Evolutionary conservation across 2,888 invertebrate species (phyloP), one percentile per base, ranked within the genome.

Genomic region (Nipponacmea schrenckii): DNA sequence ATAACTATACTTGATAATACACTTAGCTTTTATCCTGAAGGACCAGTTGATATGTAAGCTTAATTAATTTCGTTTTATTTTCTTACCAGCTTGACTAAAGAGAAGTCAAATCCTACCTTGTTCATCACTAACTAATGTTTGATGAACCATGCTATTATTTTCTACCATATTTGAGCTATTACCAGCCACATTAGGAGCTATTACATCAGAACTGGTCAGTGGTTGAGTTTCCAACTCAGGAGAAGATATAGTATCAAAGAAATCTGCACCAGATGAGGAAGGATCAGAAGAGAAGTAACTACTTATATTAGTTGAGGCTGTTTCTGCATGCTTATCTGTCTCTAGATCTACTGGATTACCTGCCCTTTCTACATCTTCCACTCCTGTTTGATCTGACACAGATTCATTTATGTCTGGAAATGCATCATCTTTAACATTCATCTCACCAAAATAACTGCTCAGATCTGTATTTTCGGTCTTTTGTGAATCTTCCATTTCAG

Each of bases 241-340:
- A 39, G 39, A 8, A 63, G 74, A 74, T 10, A 81, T 64, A n/a
- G 79, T 75, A 64, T 79, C 81, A 77, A 83, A 83, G 73, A 84
- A 77, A 71, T 80, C 75, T 46, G 74, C 76, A 24, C 77, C 79
- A 71, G 79, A 79, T 63, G 82, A 80, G 44, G 64, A 48, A 20
- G 65, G 64, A 63, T 74, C 76, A 20, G 72, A 69, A 46, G 75
- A 76, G 78, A 85, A 85, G 68, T 85, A 85, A 74, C 83, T 84
- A 75, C 84, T 85, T 17, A 84, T 44, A 20, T 27, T 46, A 39
- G 70, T 46, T 66, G 65, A 26, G 39, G 46, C 10, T 26, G 10
- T 31, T 65, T 44, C 67, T 46, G 65, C 17, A 27, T 31, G 26
- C 39, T 39, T 39, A 39, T 39, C 39, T 8, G 4, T 39, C 39